Evolutionary conservation across 2,888 invertebrate genomes (phyloP).

Genomic region (Itoplectis maculator): DNA sequence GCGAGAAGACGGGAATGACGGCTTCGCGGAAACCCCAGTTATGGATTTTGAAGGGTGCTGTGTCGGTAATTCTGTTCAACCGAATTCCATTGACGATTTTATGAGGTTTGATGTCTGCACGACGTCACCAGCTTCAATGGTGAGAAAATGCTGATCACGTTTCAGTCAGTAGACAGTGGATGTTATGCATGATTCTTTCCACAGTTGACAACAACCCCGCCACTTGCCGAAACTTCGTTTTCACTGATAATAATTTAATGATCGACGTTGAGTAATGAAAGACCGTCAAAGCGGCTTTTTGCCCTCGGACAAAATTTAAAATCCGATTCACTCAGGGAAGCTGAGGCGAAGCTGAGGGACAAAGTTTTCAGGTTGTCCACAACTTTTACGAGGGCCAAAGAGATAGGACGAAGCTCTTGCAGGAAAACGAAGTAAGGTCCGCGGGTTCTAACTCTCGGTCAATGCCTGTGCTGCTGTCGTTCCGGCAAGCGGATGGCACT

Average conservation of each 20-base stretch:
- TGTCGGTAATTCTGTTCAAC: no score
- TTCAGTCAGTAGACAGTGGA: no score
- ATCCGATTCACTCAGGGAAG: not conserved
- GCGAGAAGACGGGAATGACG: not conserved
- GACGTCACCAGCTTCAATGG: no score
- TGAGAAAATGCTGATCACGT: no score
- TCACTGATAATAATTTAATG: not conserved
- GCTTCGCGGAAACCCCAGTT: not conserved
- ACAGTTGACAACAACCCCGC: no score
- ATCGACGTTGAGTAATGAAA: not conserved
- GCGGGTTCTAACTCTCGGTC: constrained; percentile 21
- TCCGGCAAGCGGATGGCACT: not conserved
- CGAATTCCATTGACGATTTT: no score
- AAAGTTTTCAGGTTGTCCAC: constrained; percentile 11
- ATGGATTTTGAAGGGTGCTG: no score
- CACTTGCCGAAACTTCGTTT: not conserved
- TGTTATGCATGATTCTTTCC: no score
- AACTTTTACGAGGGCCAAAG: not conserved
- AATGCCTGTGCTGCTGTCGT: constrained; percentile 16
- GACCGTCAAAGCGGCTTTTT: not conserved
- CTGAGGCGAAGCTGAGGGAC: not conserved
- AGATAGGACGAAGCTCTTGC: not conserved
- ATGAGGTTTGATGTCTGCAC: no score
- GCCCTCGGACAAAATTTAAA: not conserved
- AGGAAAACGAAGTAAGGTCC: constrained; percentile 8